Evolutionary conservation across 2,888 invertebrate genomes (phyloP).

Genomic region (Geotrupes spiniger): DNA sequence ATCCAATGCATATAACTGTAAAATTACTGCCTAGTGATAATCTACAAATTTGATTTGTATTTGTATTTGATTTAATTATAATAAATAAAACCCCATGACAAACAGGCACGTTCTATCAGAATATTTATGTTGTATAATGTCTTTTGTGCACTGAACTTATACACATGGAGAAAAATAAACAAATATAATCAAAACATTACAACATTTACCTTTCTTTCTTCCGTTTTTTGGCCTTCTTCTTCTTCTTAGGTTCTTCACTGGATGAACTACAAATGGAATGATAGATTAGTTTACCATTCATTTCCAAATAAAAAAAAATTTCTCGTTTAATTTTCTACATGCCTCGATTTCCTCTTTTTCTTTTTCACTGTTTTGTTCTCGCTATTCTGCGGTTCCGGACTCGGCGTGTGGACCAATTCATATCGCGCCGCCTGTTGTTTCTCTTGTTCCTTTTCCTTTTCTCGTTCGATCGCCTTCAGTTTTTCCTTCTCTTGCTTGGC

Average conservation of each 20-base stretch:
- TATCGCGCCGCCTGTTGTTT: conserved; percentile 54
- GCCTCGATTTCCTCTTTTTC: conserved; percentile 74
- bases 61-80: too few species aligned
- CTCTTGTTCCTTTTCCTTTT: conserved; percentile 53
- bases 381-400: conserved; percentile 53
- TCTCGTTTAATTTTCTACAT: conserved; percentile 23
- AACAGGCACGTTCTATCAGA: too few species aligned
- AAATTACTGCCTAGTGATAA: too few species aligned
- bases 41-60: too few species aligned
- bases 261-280: conserved; percentile 56
- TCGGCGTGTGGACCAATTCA: conserved; percentile 75
- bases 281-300: too few species aligned
- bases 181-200: conserved; percentile 36
- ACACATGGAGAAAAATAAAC: conserved; percentile 9
- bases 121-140: neutral
- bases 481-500: conserved; percentile 48
- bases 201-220: conserved; percentile 66
- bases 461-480: conserved; percentile 48
- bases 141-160: conserved; percentile 3
- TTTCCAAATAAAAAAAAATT: too few species aligned
- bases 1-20: too few species aligned
- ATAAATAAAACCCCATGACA: too few species aligned
- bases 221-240: conserved; percentile 75
- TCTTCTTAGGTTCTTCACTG: conserved; percentile 72
- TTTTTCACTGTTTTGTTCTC: conserved; percentile 54